A percentile compares a stretch with the other conserved stretches of the same genome.
phyloP scores from a whole-genome alignment of 2,888 invertebrate genomes.

The Meghimatium bilineatum region DNA sequence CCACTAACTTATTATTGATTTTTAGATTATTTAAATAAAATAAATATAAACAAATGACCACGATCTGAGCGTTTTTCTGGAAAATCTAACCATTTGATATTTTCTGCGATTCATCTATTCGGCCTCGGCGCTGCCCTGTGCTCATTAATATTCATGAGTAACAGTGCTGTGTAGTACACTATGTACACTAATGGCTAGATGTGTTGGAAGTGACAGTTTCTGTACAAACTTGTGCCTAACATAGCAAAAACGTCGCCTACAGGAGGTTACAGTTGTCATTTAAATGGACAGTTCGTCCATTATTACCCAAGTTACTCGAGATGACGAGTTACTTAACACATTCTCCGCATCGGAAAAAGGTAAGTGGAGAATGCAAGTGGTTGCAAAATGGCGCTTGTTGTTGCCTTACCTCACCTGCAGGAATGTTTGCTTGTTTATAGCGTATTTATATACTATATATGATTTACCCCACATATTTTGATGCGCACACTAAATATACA shows the following conservation, averaged over 20 bases:
- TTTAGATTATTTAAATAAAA: not conserved
- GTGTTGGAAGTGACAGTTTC: constrained; percentile 51
- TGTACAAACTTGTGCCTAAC: constrained; percentile 47
- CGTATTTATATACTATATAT: not conserved
- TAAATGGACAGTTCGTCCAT: constrained; percentile 96
- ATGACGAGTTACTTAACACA: constrained; percentile 96
- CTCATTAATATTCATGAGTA: constrained; percentile 70
- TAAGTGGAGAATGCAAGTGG: constrained; percentile 78
- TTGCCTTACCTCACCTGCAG: constrained; percentile 41
- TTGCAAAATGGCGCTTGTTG: constrained; percentile 64
- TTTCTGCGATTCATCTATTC: constrained; percentile 53
- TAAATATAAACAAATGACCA: not conserved
- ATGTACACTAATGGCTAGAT: constrained; percentile 60
- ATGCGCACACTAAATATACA: not conserved
- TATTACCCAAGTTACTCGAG: constrained; percentile 98
- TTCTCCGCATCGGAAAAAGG: constrained; percentile 92
- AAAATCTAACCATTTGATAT: not conserved
- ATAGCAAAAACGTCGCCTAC: constrained; percentile 58
- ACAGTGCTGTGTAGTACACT: constrained; percentile 56
- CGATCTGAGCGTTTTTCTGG: not conserved
- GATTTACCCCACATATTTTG: not conserved
- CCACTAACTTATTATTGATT: not conserved
- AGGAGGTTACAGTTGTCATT: constrained; percentile 57
- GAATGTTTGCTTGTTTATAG: constrained; percentile 39
- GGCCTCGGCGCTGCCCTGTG: constrained; percentile 43